Conservation (phyloP, 2,888 invertebrate species). For the Unio delphinus region DNA sequence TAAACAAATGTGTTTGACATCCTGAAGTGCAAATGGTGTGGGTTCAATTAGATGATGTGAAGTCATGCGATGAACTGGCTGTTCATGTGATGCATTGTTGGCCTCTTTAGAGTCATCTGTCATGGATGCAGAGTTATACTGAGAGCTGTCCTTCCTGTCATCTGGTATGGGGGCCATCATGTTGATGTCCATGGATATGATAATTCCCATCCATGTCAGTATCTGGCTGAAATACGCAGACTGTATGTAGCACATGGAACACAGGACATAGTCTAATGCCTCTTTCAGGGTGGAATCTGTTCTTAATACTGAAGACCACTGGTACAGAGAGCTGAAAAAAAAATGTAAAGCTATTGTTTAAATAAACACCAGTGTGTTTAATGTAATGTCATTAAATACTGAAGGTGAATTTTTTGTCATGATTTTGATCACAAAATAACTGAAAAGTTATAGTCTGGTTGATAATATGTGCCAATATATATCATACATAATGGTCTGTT, state of each 20-base stretch:
- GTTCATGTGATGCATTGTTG: conserved; percentile 38
- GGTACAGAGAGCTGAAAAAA: conserved; percentile 77
- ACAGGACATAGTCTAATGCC: conserved; percentile 87
- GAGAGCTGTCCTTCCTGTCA: conserved; percentile 73
- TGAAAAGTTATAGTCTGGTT: too few relatives aligned
- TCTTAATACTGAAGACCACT: conserved; percentile 83
- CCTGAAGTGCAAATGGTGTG: conserved; percentile 43
- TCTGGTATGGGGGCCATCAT: conserved; percentile 76
- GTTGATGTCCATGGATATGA: conserved; percentile 70
- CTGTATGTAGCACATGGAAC: conserved; percentile 88
- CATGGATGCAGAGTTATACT: conserved; percentile 67
- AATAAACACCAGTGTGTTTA: not conserved
- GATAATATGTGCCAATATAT: too few relatives aligned
- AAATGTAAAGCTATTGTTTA: conserved; percentile 6
- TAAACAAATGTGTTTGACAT: conserved; percentile 58
- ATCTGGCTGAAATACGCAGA: conserved; percentile 84
- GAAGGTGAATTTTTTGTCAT: not conserved
- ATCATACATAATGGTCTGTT: too few relatives aligned
- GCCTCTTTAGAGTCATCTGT: conserved; percentile 72
- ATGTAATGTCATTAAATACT: not conserved
- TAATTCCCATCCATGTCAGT: conserved; percentile 80
- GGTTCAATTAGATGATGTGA: conserved; percentile 20
- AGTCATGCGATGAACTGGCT: conserved; percentile 14
- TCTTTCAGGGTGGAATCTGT: conserved; percentile 82
- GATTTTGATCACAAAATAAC: too few relatives aligned